Conservation (phyloP, 2,113 vertebrate species). For the Rhynchomys soricoides region DNA sequence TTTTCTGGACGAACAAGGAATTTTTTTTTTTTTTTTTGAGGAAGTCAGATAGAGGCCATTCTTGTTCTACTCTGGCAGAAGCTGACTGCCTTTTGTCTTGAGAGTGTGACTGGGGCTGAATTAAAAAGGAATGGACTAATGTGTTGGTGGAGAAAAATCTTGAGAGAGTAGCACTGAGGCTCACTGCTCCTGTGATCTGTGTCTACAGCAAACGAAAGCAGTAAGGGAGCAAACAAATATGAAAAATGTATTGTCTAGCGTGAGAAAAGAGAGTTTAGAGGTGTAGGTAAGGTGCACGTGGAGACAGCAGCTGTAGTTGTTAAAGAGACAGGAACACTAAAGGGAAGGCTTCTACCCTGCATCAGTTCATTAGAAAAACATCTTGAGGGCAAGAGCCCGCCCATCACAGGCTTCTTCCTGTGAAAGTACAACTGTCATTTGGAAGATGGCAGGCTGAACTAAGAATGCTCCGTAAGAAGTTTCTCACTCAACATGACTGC, state of each 20-base stretch:
- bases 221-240: neutral
- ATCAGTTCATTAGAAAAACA: too few relatives aligned
- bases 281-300: neutral
- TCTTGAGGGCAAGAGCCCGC: too few relatives aligned
- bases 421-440: neutral
- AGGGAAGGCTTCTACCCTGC: neutral
- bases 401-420: neutral
- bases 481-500: neutral
- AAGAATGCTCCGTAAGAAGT: neutral
- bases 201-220: neutral
- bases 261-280: neutral
- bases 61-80: neutral
- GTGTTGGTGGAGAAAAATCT: neutral
- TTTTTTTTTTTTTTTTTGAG: too few relatives aligned
- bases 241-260: neutral
- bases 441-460: neutral
- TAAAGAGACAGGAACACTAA: neutral
- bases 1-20: too few relatives aligned
- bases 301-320: neutral
- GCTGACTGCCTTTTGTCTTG: neutral
- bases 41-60: neutral
- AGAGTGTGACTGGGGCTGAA: neutral
- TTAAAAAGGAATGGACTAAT: neutral
- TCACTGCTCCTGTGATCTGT: neutral
- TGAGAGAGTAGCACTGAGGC: neutral